Conservation (phyloP, 1,140 invertebrate species). For the Drosophila rufa region DNA sequence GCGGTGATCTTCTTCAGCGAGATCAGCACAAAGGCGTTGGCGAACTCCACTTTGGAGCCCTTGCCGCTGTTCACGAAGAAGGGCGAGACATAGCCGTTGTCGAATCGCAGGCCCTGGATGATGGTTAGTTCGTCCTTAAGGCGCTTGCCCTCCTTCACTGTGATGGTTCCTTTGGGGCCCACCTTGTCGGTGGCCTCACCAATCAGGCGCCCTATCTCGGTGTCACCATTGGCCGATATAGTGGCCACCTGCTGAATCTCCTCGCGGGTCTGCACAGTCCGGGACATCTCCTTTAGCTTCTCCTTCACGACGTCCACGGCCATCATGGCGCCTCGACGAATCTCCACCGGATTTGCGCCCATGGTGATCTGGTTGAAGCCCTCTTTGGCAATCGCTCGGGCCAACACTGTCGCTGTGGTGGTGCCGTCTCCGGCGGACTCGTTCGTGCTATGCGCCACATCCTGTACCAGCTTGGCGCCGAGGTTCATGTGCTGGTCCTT, state of each 20-base stretch:
- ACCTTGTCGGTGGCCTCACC: conserved; percentile 98
- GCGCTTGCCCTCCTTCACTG: conserved; percentile 99
- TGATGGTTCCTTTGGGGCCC: conserved; percentile 98
- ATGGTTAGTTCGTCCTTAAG: conserved; percentile 97
- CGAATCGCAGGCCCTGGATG: conserved; percentile 99
- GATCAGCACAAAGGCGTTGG: conserved; percentile 96
- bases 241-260: conserved; percentile 99
- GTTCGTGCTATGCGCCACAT: conserved; percentile 99
- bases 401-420: conserved; percentile 98
- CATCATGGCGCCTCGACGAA: conserved; percentile 97
- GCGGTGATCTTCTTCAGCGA: conserved; percentile 99
- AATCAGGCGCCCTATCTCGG: conserved; percentile 95
- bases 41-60: conserved; percentile 98
- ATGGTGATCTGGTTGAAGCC: conserved; percentile 99
- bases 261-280: conserved; percentile 97
- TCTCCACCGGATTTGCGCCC: conserved; percentile 99
- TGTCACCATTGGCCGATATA: conserved; percentile 99
- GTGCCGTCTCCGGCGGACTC: conserved; percentile 99
- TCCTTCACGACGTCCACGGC: conserved; percentile 97
- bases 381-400: conserved; percentile 98
- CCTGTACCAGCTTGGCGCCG: conserved; percentile 98
- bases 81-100: conserved; percentile 99
- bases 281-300: conserved; percentile 95
- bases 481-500: conserved; percentile 99
- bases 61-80: conserved; percentile 99